Evolutionary conservation across 2,113 vertebrate species (phyloP).

Genomic region (Ctenodactylus gundi): DNA sequence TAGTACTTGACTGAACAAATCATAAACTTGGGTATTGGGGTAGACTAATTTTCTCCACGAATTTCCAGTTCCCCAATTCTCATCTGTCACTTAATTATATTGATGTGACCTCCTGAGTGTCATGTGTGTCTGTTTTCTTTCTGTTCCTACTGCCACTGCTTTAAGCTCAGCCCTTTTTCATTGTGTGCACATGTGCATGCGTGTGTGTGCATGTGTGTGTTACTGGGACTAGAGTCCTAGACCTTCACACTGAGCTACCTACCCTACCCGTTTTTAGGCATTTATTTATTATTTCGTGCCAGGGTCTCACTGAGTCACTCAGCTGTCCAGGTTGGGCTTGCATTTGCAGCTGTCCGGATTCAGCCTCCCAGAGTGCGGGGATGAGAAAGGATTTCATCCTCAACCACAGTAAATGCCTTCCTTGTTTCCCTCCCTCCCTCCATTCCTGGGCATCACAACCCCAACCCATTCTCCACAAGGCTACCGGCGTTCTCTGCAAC

Average conservation of each 20-base stretch:
- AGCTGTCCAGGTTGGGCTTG: too few relatives aligned
- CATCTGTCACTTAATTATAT: background rate
- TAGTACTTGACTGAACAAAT: background rate
- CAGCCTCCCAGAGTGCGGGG: too few relatives aligned
- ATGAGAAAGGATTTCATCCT: too few relatives aligned
- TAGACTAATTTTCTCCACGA: background rate
- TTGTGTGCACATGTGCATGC: too few relatives aligned
- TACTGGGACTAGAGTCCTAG: too few relatives aligned
- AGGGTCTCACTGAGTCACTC: too few relatives aligned
- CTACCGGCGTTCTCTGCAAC: background rate
- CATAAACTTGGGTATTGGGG: conserved; percentile 1
- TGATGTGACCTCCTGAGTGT: background rate
- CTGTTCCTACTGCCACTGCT: background rate
- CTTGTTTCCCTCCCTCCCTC: background rate
- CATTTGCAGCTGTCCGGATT: too few relatives aligned
- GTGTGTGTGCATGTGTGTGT: too few relatives aligned
- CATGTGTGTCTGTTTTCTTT: background rate
- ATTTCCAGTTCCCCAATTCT: background rate
- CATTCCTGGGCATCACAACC: background rate
- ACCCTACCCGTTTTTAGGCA: too few relatives aligned
- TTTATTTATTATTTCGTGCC: too few relatives aligned
- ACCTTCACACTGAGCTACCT: too few relatives aligned
- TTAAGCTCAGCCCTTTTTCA: background rate
- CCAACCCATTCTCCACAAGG: background rate
- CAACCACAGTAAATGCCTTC: background rate